phyloP scores from a whole-genome alignment of 2,113 vertebrate genomes.

The Platysternon megacephalum region DNA sequence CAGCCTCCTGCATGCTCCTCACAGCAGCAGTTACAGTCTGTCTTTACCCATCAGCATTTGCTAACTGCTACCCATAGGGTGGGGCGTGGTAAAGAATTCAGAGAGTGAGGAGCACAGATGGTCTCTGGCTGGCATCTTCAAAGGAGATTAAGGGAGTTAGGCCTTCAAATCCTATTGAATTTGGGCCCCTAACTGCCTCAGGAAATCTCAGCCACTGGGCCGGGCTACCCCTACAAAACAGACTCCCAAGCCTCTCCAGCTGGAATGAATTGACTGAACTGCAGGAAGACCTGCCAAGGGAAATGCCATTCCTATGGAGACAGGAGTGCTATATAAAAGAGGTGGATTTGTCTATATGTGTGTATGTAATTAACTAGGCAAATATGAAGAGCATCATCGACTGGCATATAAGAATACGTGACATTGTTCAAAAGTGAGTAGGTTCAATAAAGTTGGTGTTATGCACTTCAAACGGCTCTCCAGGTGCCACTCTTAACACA shows the following conservation, averaged over 20 bases:
- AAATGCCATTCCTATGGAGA: not conserved
- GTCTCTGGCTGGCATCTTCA: not conserved
- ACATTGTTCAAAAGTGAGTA: accelerated
- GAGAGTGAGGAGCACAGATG: not conserved
- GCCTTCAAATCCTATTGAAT: not conserved
- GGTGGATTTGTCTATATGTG: accelerated
- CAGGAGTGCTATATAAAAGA: not conserved
- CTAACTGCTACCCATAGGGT: not conserved
- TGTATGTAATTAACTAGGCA: accelerated
- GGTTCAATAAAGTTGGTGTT: not conserved
- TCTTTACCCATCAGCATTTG: not conserved
- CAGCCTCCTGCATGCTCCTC: accelerated
- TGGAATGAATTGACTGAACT: not conserved
- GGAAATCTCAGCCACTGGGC: not conserved
- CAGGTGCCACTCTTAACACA: accelerated
- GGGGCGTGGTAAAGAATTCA: not conserved
- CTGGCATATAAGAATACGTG: not conserved
- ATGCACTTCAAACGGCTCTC: accelerated
- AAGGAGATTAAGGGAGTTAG: not conserved
- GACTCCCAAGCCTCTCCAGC: accelerated
- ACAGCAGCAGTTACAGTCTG: not conserved
- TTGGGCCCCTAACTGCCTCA: not conserved
- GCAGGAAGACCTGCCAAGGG: conserved; percentile 17
- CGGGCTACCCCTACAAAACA: not conserved
- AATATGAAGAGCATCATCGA: not conserved